These are phyloP conservation scores for Lypha dubia DNA, from an alignment of 2,888 invertebrate species.

Conservation along the genomic window DNA sequence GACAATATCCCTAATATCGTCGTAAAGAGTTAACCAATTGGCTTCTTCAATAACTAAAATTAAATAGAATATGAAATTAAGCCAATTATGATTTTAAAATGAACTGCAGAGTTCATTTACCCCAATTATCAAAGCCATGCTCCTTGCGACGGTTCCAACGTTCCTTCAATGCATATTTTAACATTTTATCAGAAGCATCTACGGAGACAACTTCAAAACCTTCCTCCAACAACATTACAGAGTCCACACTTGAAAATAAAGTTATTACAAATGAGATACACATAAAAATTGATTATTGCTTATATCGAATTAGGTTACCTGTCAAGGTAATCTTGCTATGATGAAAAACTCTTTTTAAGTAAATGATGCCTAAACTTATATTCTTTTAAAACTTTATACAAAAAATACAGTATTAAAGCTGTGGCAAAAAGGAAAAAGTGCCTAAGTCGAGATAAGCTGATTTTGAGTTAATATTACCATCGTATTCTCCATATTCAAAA, in stretches of 20 bases:
- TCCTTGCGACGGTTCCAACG: conserved; percentile 93
- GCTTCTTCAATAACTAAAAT: conserved; percentile 93
- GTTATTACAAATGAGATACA: too few species aligned
- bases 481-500: too few species aligned
- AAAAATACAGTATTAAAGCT: too few species aligned
- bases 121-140: conserved; percentile 91
- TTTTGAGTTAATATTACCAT: too few species aligned
- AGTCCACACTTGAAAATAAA: conserved; percentile 88
- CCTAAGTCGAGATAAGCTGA: too few species aligned
- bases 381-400: too few species aligned
- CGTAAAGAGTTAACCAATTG: conserved; percentile 92
- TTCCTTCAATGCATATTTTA: conserved; percentile 93
- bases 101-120: conserved; percentile 84
- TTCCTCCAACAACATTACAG: conserved; percentile 93
- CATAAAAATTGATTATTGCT: too few species aligned
- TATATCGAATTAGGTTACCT: too few species aligned
- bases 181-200: conserved; percentile 96
- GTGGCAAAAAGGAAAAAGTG: too few species aligned
- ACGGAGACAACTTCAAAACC: conserved; percentile 93
- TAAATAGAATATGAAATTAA: neutral
- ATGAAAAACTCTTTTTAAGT: too few species aligned
- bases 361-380: too few species aligned
- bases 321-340: too few species aligned
- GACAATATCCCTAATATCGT: conserved; percentile 87
- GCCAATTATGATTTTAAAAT: neutral